A percentile compares a stretch with the other conserved stretches of the same genome.
Conservation (phyloP, 1,140 invertebrate genomes). For the Ctenoplectra terminalis region DNA sequence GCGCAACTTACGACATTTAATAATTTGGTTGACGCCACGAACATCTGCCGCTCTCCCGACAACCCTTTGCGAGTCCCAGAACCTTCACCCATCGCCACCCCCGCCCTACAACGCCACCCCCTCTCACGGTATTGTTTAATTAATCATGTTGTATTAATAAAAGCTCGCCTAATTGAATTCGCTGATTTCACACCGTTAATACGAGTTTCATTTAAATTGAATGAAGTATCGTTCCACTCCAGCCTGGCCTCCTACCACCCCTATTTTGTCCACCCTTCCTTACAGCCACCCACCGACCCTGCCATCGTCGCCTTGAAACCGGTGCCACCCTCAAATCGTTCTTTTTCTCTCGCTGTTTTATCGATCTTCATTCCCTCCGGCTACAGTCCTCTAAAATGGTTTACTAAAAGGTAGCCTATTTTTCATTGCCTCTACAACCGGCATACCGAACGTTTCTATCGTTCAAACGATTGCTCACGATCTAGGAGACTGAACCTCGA, state of each 20-base stretch:
- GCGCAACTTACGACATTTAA: conserved; percentile 77
- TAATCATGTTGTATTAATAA: conserved; percentile 82
- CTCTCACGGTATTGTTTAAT: conserved; percentile 74
- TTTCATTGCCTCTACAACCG: conserved; percentile 63
- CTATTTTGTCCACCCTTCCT: conserved; percentile 38
- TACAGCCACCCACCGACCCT: conserved; percentile 44
- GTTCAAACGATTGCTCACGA: conserved; percentile 7
- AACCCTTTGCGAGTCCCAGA: conserved; percentile 73
- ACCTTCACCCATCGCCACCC: conserved; percentile 8
- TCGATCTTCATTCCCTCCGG: conserved; percentile 79
- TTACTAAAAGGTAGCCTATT: conserved; percentile 77
- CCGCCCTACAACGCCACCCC: not conserved
- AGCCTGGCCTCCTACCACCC: conserved; percentile 18
- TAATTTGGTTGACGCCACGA: conserved; percentile 79
- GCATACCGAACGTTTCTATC: conserved; percentile 33
- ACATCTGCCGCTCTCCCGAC: conserved; percentile 77
- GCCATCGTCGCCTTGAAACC: conserved; percentile 67
- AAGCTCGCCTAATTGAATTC: conserved; percentile 77
- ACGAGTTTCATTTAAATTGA: conserved; percentile 79
- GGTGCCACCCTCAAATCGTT: conserved; percentile 74
- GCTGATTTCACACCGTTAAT: conserved; percentile 78
- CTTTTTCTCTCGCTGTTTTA: conserved; percentile 78
- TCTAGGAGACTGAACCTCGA: conserved; percentile 17
- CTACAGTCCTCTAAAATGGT: conserved; percentile 73
- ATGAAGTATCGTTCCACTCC: conserved; percentile 67